These are phyloP conservation scores for Drosophila ustulata DNA, from an alignment of 2,888 invertebrate species.

Conservation along the genomic window DNA sequence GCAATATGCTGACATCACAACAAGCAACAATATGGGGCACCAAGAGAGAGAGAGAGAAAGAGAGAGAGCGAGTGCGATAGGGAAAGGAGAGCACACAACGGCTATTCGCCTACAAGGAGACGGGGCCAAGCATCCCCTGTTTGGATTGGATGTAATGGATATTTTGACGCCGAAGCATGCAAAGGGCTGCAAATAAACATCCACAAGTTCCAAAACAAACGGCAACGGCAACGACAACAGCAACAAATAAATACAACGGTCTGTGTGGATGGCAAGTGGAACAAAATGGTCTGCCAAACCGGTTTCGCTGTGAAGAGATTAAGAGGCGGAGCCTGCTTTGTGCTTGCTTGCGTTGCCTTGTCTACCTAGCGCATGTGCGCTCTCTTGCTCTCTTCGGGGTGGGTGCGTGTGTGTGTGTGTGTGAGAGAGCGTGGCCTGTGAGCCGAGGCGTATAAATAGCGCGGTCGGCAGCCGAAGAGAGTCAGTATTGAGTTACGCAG, in stretches of 20 bases:
- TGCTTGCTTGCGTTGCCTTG: neutral
- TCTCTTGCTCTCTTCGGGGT: slow-evolving; percentile 26
- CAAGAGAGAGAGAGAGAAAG: slow-evolving; percentile 5
- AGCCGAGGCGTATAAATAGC: slow-evolving; percentile 78
- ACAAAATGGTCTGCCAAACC: slow-evolving; percentile 72
- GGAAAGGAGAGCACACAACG: slow-evolving; percentile 36
- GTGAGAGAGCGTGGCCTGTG: slow-evolving; percentile 22
- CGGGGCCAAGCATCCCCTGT: slow-evolving; percentile 70
- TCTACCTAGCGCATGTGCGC: slow-evolving; percentile 26
- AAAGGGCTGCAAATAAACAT: slow-evolving; percentile 83
- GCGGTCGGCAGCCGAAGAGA: slow-evolving; percentile 50
- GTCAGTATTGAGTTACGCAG: slow-evolving; percentile 78
- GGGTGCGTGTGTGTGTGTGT: slow-evolving; percentile 24
- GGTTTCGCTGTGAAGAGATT: slow-evolving; percentile 42
- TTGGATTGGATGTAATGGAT: slow-evolving; percentile 83
- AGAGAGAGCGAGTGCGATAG: slow-evolving; percentile 20
- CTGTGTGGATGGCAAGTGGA: slow-evolving; percentile 67
- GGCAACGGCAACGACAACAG: slow-evolving; percentile 40
- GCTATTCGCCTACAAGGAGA: slow-evolving; percentile 53
- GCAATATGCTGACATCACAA: slow-evolving; percentile 54
- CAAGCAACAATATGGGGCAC: slow-evolving; percentile 22
- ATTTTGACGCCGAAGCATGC: slow-evolving; percentile 83
- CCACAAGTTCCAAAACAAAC: slow-evolving; percentile 77
- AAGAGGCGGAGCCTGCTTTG: slow-evolving; percentile 70
- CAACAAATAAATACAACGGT: slow-evolving; percentile 34